Evolutionary conservation across 1,140 invertebrate genomes (phyloP), one percentile per base, ranked within the genome.

Genomic region (Oscheius sp.): DNA sequence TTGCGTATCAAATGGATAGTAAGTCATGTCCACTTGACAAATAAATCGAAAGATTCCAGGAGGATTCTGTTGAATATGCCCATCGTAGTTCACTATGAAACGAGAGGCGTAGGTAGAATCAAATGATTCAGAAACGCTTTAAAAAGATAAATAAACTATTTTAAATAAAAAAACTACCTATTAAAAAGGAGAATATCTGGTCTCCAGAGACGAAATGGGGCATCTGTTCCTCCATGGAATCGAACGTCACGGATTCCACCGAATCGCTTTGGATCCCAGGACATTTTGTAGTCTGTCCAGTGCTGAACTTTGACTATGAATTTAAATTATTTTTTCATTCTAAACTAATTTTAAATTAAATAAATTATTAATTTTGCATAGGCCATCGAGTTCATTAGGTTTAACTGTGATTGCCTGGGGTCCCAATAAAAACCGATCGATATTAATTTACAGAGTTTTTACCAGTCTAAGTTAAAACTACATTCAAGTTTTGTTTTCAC

Each of bases 201-300:
- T 59, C 52, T 75, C 72, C 69, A 71, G 4, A 71, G 29, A 32
- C 45, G 34, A 45, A 71, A 71, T 35, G 52, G 58, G 1, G 69
- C 69, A 52, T 71, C 69, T 4, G 63, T 38, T n/a, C 58, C 69
- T 20, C 59, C 64, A 55, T 73, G n/a, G 15, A 74, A 68, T 62
- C 72, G 35, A 13, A 74, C 59, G 63, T 74, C 63, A 23, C 32
- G 31, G 35, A 76, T 76, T 61, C 71, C 71, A 10, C 75, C 75
- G 32, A 75, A 76, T 34, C 45, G 34, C 13, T 58, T 62, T n/a
- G 75, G 75, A 64, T 76, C 70, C 75, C 75, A 76, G 35, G 23
- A 28, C 55, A 74, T 26, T 32, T 74, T 74, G 36, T 74, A 74
- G 34, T 74, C 72, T 7, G 68, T 68, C 72, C 72, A 74, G 1